Evolutionary conservation across 2,888 invertebrate genomes (phyloP).

Genomic region (Lithophane socia): DNA sequence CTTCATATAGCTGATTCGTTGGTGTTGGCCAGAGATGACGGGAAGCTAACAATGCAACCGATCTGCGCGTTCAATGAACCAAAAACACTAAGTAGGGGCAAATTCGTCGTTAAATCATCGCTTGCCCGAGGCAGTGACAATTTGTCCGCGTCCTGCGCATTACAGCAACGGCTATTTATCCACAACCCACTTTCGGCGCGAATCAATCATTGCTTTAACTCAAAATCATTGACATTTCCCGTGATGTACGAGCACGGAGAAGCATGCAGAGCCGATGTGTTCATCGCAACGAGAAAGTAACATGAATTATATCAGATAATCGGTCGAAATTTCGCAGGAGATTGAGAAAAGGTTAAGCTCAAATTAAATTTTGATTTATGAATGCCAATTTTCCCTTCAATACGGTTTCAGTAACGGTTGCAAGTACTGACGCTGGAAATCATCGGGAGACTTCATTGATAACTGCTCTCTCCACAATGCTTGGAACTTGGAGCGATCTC

Average conservation of each 20-base stretch:
- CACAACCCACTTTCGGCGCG: constrained; percentile 66
- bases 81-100: constrained; percentile 67
- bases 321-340: constrained; percentile 73
- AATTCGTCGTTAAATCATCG: constrained; percentile 73
- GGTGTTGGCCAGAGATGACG: background rate
- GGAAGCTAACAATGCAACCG: constrained; percentile 5
- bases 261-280: constrained; percentile 66
- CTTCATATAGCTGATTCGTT: background rate
- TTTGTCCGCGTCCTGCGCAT: constrained; percentile 68
- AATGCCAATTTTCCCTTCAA: constrained; percentile 79
- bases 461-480: constrained; percentile 50
- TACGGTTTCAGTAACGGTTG: constrained; percentile 66
- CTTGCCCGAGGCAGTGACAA: constrained; percentile 67
- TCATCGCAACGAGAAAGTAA: constrained; percentile 69
- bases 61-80: constrained; percentile 25
- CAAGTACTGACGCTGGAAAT: constrained; percentile 50
- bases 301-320: constrained; percentile 80
- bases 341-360: constrained; percentile 76
- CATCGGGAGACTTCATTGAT: constrained; percentile 55
- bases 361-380: constrained; percentile 82
- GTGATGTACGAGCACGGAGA: constrained; percentile 51
- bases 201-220: constrained; percentile 74
- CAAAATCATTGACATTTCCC: constrained; percentile 79
- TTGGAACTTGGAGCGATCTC: constrained; percentile 31
- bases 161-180: constrained; percentile 62